A percentile compares a stretch with the other conserved stretches of the same genome.
Conservation (phyloP, 2,797 vertebrate genomes). For the Manis crassicaudata region DNA sequence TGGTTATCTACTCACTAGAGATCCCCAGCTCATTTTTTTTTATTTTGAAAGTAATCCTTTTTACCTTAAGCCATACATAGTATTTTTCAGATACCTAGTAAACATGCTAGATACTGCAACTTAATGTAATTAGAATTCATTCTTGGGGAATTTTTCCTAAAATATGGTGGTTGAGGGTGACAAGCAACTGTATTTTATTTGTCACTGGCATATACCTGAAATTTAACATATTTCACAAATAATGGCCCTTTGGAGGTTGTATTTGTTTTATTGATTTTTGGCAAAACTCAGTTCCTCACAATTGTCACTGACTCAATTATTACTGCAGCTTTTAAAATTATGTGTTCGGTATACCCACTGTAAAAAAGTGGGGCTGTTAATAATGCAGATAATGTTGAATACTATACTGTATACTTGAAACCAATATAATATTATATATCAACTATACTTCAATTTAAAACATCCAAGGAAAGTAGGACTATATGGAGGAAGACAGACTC, state of each 20-base stretch:
- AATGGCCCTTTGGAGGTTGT: not conserved
- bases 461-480: not conserved
- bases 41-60: conserved; percentile 24
- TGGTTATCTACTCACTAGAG: conserved; percentile 46
- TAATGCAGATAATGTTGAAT: no score
- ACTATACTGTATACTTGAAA: no score
- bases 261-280: conserved; percentile 5
- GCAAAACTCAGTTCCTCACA: not conserved
- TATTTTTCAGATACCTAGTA: conserved; percentile 15
- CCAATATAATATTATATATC: no score
- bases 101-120: not conserved
- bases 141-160: not conserved
- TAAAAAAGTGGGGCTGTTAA: not conserved
- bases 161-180: not conserved
- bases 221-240: conserved; percentile 50
- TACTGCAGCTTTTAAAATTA: not conserved
- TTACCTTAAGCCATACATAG: not conserved
- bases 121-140: conserved; percentile 41
- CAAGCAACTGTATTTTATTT: not conserved
- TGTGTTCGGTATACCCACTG: not conserved
- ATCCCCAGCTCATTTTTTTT: conserved; percentile 39
- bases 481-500: not conserved
- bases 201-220: not conserved
- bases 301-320: conserved; percentile 1
- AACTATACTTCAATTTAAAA: no score